Conservation (phyloP, 2,888 invertebrate species). For the Scelioninae gen. 2 region DNA sequence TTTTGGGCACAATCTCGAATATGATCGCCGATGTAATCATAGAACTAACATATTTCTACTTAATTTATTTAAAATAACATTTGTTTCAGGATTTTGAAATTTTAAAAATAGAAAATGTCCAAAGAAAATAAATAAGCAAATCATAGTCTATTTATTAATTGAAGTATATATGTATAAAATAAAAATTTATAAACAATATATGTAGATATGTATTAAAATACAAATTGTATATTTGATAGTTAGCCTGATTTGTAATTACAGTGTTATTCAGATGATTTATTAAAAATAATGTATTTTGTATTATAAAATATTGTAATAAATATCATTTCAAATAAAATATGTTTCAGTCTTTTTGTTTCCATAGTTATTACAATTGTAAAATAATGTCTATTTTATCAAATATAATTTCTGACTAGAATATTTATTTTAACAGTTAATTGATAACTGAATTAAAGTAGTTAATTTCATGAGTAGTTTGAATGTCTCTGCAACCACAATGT, state of each 20-base stretch:
- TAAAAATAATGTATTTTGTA: constrained; percentile 12
- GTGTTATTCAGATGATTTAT: no score
- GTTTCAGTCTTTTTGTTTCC: constrained; percentile 13
- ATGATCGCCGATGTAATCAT: no score
- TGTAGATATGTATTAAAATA: constrained; percentile 9
- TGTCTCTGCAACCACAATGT: constrained; percentile 86
- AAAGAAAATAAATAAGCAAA: background rate
- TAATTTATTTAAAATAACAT: no score
- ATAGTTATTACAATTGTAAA: background rate
- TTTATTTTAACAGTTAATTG: background rate
- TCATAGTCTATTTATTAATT: no score
- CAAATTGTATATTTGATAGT: background rate
- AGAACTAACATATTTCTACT: no score
- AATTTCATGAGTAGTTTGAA: constrained; percentile 52
- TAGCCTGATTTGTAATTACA: background rate
- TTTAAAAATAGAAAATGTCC: background rate
- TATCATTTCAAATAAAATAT: constrained; percentile 7
- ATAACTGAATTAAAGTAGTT: background rate
- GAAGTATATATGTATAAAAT: background rate
- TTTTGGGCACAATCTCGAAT: no score
- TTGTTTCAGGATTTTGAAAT: background rate
- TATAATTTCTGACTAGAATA: constrained; percentile 3
- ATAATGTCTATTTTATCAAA: background rate
- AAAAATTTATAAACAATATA: background rate
- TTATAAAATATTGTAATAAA: constrained; percentile 5